Evolutionary conservation across 2,888 invertebrate genomes (phyloP).

Genomic region (Dryadula phaetusa): DNA sequence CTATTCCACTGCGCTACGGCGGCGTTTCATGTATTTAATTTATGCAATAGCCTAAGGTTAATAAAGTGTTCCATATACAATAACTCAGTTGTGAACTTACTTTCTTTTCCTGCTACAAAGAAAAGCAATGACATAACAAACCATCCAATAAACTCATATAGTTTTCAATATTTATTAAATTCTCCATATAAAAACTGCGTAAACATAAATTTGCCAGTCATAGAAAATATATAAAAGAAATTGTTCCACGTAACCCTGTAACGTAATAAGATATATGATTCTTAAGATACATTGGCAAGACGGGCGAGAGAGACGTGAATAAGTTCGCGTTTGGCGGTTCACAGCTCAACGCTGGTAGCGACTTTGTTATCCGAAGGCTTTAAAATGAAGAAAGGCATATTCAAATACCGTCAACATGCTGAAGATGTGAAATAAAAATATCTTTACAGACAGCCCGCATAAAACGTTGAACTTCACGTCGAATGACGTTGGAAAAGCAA

Average conservation of each 20-base stretch:
- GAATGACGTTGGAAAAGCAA: not conserved
- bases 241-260: slow-evolving; percentile 5
- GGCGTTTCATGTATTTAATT: no score
- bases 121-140: not conserved
- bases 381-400: slow-evolving; percentile 3
- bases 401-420: slow-evolving; percentile 1
- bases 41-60: no score
- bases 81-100: no score
- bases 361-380: slow-evolving; percentile 10
- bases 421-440: slow-evolving; percentile 6
- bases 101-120: not conserved
- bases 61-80: no score
- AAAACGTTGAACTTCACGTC: not conserved
- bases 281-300: not conserved
- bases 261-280: slow-evolving; percentile 8
- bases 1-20: no score
- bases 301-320: not conserved
- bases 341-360: not conserved
- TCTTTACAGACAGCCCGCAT: not conserved
- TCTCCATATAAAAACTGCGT: not conserved
- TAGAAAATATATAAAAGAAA: slow-evolving; percentile 6
- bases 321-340: slow-evolving; percentile 3
- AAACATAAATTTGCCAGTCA: slow-evolving; percentile 3
- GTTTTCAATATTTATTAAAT: slow-evolving; percentile 10
- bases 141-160: not conserved